phyloP scores from a whole-genome alignment of 2,797 vertebrate genomes.

The Tympanoctomys barrerae region DNA sequence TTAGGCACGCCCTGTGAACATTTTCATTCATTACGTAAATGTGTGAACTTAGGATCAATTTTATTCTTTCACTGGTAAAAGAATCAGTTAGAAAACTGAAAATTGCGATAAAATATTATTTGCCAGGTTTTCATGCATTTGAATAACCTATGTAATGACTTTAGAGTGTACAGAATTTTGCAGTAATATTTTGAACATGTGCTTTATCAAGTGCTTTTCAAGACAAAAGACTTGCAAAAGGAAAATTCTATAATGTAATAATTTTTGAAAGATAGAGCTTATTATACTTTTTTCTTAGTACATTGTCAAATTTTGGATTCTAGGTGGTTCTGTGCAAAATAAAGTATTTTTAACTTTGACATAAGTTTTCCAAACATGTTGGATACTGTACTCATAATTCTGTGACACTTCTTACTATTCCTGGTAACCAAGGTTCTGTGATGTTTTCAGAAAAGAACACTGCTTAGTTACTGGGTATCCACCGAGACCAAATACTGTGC shows the following conservation, averaged over 20 bases:
- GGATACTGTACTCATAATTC: background rate
- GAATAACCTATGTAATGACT: background rate
- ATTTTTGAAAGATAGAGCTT: conserved; percentile 40
- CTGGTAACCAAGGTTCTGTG: background rate
- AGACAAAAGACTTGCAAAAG: background rate
- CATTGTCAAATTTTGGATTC: background rate
- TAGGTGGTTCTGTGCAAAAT: conserved; percentile 3
- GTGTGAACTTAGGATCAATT: background rate
- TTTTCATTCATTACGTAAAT: conserved; percentile 18
- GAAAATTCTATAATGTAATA: background rate
- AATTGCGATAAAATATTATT: conserved; percentile 14
- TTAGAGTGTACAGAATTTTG: background rate
- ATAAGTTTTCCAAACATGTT: background rate
- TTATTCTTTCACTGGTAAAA: background rate
- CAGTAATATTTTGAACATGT: conserved; percentile 21
- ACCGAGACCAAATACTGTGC: background rate
- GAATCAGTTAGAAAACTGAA: background rate
- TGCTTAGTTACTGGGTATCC: background rate
- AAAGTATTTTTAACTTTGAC: conserved; percentile 1
- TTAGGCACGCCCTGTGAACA: background rate
- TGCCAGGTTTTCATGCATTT: background rate
- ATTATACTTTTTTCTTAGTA: background rate
- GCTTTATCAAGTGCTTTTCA: background rate
- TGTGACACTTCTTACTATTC: background rate
- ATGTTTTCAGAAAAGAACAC: background rate